These are phyloP conservation scores for Erpobdella octoculata DNA, from an alignment of 2,888 invertebrate genomes.

Conservation along the genomic window DNA sequence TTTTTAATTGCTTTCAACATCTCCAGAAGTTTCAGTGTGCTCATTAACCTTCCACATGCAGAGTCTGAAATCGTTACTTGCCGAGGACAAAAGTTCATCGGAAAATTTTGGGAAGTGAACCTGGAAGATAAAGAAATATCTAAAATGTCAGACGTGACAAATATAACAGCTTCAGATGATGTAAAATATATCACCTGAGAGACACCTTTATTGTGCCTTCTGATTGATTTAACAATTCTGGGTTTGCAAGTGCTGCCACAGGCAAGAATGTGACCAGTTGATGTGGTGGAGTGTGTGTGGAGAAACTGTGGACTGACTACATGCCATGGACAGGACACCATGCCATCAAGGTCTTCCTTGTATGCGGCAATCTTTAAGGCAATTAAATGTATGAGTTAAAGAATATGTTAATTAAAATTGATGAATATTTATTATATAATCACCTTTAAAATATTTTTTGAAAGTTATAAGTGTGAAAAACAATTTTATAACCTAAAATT, in stretches of 20 bases:
- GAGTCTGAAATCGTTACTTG: constrained; percentile 15
- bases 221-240: constrained; percentile 41
- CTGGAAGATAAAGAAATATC: not conserved
- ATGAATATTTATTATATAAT: not conserved
- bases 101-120: constrained; percentile 19
- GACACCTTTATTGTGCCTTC: constrained; percentile 47
- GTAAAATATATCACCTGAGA: constrained; percentile 41
- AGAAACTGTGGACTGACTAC: constrained; percentile 49
- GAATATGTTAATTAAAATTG: not conserved
- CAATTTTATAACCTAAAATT: no score
- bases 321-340: constrained; percentile 37
- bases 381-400: not conserved
- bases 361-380: constrained; percentile 41
- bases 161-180: not conserved
- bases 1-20: not conserved
- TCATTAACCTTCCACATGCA: constrained; percentile 12
- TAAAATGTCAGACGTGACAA: not conserved
- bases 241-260: constrained; percentile 44
- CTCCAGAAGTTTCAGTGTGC: not conserved
- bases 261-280: constrained; percentile 36
- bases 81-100: constrained; percentile 13
- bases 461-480: no score
- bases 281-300: constrained; percentile 42
- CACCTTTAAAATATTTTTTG: not conserved
- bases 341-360: constrained; percentile 38